Evolutionary conservation across 1,140 invertebrate species (phyloP), one percentile per base, ranked within the genome.

Genomic region (Brachionus sp.): DNA sequence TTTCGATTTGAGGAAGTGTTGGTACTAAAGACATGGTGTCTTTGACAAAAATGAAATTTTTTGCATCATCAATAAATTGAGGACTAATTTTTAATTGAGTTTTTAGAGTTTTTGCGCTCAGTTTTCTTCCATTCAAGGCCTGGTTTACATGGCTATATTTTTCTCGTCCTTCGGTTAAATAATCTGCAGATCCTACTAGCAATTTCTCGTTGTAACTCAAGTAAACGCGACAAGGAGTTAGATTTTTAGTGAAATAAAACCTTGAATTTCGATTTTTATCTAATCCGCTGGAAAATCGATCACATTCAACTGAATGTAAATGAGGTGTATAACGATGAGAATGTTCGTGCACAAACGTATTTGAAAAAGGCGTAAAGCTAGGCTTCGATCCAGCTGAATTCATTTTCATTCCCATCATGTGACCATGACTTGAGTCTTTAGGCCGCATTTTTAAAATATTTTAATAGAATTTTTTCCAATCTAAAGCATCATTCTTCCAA

Each of bases 51-150:
- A 75, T 44, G 44, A 75, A 75, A 44, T 75, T 75, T 16, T 75
- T 75, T 44, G 70, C 70, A 75, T 75, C 70, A 23, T 75, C 70
- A 44, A 75, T 46, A 46, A 75, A 75, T 75, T 75, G 70, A 25
- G 70, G 70, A 75, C 70, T 75, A 25, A 75, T 44, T 75, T 75
- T 75, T 10, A 75, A 29, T 2, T 75, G 70, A 37, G 70, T 44
- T 75, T 75, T 75, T 19, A 75, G 19, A 12, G 70, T 75, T 75
- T 46, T 75, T 23, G 70, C 37, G 44, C 70, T 75, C 12, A 75
- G 42, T 37, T 75, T 75, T 23, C 70, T 44, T 44, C 70, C 70
- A 75, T 75, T 75, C 19, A 75, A 29, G 44, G 23, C 4, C 12
- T 44, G 70, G 42, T 75, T 75, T 10, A 75, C 37, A 44, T 75